Evolutionary conservation across 2,113 vertebrate species (phyloP).

Genomic region (Misgurnus mizolepis): DNA sequence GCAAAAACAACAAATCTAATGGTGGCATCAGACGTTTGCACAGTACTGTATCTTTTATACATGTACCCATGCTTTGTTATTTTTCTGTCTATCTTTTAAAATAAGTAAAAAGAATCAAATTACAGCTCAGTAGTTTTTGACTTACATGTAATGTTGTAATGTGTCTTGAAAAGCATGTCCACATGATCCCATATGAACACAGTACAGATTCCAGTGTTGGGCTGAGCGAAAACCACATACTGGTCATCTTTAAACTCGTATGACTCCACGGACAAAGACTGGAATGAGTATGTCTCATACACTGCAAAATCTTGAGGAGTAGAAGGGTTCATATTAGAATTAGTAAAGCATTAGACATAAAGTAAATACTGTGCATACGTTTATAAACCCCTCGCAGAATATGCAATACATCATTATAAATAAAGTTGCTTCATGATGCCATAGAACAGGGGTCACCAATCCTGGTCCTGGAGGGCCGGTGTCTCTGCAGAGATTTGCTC

Average conservation of each 20-base stretch:
- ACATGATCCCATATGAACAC: conserved; percentile 93
- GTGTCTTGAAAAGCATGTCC: conserved; percentile 84
- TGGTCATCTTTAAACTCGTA: conserved; percentile 85
- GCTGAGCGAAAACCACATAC: conserved; percentile 87
- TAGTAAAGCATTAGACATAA: not conserved
- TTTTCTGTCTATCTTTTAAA: not conserved
- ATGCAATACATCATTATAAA: no score
- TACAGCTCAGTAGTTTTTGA: not conserved
- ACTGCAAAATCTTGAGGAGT: conserved; percentile 83
- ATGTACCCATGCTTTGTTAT: not conserved
- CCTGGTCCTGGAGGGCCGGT: no score
- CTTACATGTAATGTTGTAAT: conserved; percentile 90
- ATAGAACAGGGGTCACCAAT: no score
- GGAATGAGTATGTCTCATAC: conserved; percentile 90
- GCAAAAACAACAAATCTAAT: no score
- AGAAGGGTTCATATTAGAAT: conserved; percentile 5
- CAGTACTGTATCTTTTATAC: no score
- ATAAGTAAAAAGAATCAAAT: not conserved
- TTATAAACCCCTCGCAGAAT: no score
- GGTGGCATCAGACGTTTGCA: no score
- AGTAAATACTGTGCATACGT: not conserved
- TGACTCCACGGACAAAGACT: conserved; percentile 88
- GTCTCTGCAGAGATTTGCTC: no score
- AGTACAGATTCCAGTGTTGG: conserved; percentile 84
- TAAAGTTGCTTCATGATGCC: no score